Conservation (phyloP, 2,888 invertebrate genomes). For the Leptinotarsa peninsularis region DNA sequence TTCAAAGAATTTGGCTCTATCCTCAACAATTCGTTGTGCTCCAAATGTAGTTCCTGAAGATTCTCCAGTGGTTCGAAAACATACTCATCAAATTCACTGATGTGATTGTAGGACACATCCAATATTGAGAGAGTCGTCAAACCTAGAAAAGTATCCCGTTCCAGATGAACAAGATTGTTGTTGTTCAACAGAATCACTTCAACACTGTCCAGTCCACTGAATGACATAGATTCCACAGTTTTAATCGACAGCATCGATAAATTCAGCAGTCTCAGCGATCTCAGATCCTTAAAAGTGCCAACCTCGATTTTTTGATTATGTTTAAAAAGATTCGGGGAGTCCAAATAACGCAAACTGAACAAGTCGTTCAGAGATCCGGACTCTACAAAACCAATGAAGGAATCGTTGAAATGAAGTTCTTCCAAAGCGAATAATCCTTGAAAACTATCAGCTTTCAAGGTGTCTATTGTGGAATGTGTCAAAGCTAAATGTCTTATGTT, state of each 20-base stretch:
- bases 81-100: not conserved
- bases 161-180: constrained; percentile 1
- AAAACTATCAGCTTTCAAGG: constrained; percentile 18
- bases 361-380: constrained; percentile 27
- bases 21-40: constrained; percentile 34
- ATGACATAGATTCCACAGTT: constrained; percentile 13
- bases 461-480: constrained; percentile 24
- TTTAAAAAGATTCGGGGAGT: constrained; percentile 30
- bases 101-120: constrained; percentile 12
- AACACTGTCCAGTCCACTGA: constrained; percentile 19
- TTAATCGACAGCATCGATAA: constrained; percentile 20
- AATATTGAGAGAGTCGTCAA: constrained; percentile 3
- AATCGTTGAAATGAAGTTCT: constrained; percentile 26
- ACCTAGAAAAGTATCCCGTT: not conserved
- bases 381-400: constrained; percentile 22
- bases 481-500: constrained; percentile 24
- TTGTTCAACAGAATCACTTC: not conserved
- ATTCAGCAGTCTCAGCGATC: constrained; percentile 21
- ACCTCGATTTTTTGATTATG: constrained; percentile 15
- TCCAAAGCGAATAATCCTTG: constrained; percentile 25
- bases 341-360: constrained; percentile 26
- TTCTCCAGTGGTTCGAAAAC: constrained; percentile 10
- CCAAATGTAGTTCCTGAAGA: constrained; percentile 19
- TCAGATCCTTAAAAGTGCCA: constrained; percentile 29
- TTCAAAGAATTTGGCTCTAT: constrained; percentile 35